Conservation (phyloP, 37 sponge, comb jelly and placozoan species). For the Bolinopsis microptera region DNA sequence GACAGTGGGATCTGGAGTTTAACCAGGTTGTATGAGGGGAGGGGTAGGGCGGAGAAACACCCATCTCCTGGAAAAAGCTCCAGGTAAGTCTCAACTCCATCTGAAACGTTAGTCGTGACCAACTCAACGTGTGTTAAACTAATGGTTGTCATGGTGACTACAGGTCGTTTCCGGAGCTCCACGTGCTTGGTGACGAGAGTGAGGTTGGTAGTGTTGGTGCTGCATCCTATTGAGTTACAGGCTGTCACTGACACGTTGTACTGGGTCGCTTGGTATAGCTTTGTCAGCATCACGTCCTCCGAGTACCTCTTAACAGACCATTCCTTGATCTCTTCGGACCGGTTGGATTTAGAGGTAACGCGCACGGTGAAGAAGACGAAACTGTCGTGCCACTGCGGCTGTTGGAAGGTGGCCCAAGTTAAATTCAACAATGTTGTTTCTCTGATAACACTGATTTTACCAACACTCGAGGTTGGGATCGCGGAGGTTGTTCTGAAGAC, state of each 20-base stretch:
- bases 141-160: not conserved
- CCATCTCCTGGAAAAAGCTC: not conserved
- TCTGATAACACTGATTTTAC: not conserved
- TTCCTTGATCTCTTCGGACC: not conserved
- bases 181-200: not conserved
- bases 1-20: not conserved
- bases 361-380: not conserved
- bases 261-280: not conserved
- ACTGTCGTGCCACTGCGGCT: not conserved
- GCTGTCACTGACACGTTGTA: not conserved
- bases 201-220: not conserved
- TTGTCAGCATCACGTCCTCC: not conserved
- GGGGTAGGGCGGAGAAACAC: not conserved
- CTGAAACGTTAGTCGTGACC: not conserved
- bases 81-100: not conserved
- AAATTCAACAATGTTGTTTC: not conserved
- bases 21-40: not conserved
- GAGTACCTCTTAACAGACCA: not conserved
- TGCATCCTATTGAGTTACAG: slow-evolving; percentile 41
- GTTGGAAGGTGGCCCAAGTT: not conserved
- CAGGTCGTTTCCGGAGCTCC: not conserved
- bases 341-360: not conserved
- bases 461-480: not conserved
- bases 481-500: not conserved
- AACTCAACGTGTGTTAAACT: not conserved